These are phyloP conservation scores for Willowsia nigromaculata DNA, from an alignment of 2,888 invertebrate species.

Conservation along the genomic window DNA sequence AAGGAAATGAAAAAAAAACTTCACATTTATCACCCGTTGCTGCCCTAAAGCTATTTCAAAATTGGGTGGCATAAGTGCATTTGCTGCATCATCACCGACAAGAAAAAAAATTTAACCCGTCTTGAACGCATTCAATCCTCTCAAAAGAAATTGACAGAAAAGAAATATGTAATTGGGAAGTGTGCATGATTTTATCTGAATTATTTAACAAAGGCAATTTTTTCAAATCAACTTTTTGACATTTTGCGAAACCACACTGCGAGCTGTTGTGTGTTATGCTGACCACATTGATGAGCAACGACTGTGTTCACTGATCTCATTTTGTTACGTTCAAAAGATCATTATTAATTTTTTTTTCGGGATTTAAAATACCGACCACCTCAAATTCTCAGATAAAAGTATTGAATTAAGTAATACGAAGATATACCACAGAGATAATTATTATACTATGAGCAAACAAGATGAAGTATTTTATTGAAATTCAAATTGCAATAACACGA, in stretches of 20 bases:
- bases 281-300: neutral
- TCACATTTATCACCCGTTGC: neutral
- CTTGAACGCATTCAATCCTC: neutral
- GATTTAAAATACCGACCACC: neutral
- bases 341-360: neutral
- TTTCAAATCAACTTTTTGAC: conserved; percentile 25
- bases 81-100: neutral
- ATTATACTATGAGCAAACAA: conserved; percentile 38
- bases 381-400: neutral
- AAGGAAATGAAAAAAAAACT: neutral
- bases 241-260: conserved; percentile 3
- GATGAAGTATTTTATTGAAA: conserved; percentile 39
- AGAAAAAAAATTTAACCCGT: conserved; percentile 44
- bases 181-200: neutral
- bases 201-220: neutral
- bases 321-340: neutral
- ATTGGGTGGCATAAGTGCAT: neutral
- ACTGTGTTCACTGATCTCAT: neutral
- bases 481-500: neutral
- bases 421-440: neutral
- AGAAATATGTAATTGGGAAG: neutral
- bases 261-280: neutral
- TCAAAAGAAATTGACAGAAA: neutral
- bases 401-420: neutral
- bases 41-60: conserved; percentile 26